phyloP scores from a whole-genome alignment of 2,888 invertebrate species.

The Nomada goodeniana region DNA sequence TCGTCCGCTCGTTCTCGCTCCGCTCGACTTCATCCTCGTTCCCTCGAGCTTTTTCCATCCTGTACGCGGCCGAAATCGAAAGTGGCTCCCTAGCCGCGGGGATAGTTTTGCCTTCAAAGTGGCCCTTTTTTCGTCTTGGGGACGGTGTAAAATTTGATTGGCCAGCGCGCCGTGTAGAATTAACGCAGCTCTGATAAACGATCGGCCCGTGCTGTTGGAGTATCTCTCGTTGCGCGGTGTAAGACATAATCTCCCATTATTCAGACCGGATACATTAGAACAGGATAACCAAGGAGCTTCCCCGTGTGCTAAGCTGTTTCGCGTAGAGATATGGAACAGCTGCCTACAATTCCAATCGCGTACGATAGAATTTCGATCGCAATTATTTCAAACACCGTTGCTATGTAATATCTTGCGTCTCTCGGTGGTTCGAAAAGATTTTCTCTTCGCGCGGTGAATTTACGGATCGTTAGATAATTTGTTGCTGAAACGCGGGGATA shows the following conservation, averaged over 20 bases:
- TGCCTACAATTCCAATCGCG: background rate
- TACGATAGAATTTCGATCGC: background rate
- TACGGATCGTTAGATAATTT: slow-evolving; percentile 47
- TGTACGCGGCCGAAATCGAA: slow-evolving; percentile 62
- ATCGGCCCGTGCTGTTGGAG: slow-evolving; percentile 5
- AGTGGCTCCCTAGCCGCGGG: slow-evolving; percentile 48
- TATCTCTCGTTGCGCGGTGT: background rate
- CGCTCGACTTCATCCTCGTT: slow-evolving; percentile 16
- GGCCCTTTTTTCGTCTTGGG: background rate
- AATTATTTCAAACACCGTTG: too few relatives aligned
- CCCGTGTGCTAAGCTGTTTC: background rate
- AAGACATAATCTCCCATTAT: slow-evolving; percentile 32
- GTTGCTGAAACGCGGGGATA: slow-evolving; percentile 66
- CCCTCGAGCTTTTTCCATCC: slow-evolving; percentile 15
- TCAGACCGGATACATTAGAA: slow-evolving; percentile 15
- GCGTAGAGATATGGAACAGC: background rate
- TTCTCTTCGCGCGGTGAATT: too few relatives aligned
- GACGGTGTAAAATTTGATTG: slow-evolving; percentile 8
- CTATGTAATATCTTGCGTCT: too few relatives aligned
- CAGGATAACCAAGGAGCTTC: slow-evolving; percentile 9
- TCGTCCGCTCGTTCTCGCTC: slow-evolving; percentile 21
- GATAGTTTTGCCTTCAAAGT: slow-evolving; percentile 30
- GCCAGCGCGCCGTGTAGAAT: background rate
- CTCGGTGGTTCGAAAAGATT: too few relatives aligned
- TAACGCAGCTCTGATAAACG: slow-evolving; percentile 22